phyloP scores from a whole-genome alignment of 1,140 invertebrate genomes.

The Hestina assimilis region DNA sequence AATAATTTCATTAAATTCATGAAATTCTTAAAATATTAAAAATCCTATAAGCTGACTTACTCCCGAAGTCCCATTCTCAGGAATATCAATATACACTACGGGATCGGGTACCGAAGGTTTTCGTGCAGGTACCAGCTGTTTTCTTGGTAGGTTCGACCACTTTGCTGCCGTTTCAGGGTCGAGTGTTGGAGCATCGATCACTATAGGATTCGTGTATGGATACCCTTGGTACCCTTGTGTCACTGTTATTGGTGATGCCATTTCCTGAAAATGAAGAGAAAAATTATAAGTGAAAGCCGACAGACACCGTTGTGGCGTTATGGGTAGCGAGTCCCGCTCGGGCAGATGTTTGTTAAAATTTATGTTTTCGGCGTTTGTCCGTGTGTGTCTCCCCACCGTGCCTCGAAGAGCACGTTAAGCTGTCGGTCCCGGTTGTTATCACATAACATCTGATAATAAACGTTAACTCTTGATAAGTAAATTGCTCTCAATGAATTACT shows the following conservation, averaged over 20 bases:
- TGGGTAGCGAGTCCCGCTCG: too few relatives aligned
- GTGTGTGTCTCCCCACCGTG: too few relatives aligned
- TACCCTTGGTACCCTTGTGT: conserved; percentile 49
- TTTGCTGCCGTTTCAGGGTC: conserved; percentile 31
- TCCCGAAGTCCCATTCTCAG: neutral
- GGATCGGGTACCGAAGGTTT: neutral
- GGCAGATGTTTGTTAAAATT: too few relatives aligned
- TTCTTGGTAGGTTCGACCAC: conserved; percentile 45
- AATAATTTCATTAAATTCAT: too few relatives aligned
- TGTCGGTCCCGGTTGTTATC: too few relatives aligned
- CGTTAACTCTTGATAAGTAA: too few relatives aligned
- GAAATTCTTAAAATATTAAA: neutral
- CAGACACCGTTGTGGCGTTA: too few relatives aligned
- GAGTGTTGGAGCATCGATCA: conserved; percentile 37
- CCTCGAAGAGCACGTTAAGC: too few relatives aligned
- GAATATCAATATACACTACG: conserved; percentile 9
- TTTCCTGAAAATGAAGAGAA: conserved; percentile 10
- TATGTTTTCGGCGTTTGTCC: too few relatives aligned
- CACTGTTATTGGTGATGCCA: neutral
- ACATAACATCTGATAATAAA: too few relatives aligned
- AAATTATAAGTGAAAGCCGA: neutral
- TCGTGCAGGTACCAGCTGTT: conserved; percentile 14
- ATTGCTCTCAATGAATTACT: too few relatives aligned
- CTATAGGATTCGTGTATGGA: conserved; percentile 44
- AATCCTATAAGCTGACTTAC: neutral